Base-by-base conservation (phyloP, 2,888 invertebrate species). In the Heliconius hortense region DNA sequence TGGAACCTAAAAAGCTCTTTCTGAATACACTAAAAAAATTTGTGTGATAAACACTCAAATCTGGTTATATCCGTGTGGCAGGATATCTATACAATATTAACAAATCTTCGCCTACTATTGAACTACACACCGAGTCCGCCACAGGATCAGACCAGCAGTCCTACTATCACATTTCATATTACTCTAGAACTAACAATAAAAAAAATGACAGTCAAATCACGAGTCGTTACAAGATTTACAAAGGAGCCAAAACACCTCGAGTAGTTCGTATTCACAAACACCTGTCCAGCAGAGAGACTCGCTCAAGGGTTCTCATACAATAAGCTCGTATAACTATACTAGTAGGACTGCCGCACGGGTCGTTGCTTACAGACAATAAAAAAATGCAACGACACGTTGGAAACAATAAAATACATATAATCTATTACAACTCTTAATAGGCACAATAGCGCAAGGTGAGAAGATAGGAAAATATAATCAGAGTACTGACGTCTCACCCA, bases 381-480 rank as follows among this genome's bases (percentile, higher is more conserved):
- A 85, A 88, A 87, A 84, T 83, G 87, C 90, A 89, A 89, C 87
- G 88, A 89, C 87, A 82, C 78, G 60, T 78, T 78, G 76, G 79
- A 82, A 86, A 84, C 84, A 83, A 88, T 84, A 88, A 87, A 86
- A 88, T 31, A 86, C 69, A 87, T 84, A 85, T 84, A 84, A 86
- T 87, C 88, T 89, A 89, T 89, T 88, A 87, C 85, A 87, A 83
- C 82, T 89, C 88, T 86, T 74, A 84, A 87, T 88, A 92, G 92
- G 91, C 93, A 92, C 91, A 87, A 87, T 84, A 82, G 88, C 88
- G 85, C 88, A 78, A 87, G 84, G 87, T 88, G 89, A 90, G 87
- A 90, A 91, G 89, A 91, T 88, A 89, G 83, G 87, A 90, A 90
- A 91, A 90, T 89, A 90, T 83, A 85, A 86, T 84, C 87, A 87